phyloP scores from a whole-genome alignment of 2,113 vertebrate genomes.

The Sciurus niger region DNA sequence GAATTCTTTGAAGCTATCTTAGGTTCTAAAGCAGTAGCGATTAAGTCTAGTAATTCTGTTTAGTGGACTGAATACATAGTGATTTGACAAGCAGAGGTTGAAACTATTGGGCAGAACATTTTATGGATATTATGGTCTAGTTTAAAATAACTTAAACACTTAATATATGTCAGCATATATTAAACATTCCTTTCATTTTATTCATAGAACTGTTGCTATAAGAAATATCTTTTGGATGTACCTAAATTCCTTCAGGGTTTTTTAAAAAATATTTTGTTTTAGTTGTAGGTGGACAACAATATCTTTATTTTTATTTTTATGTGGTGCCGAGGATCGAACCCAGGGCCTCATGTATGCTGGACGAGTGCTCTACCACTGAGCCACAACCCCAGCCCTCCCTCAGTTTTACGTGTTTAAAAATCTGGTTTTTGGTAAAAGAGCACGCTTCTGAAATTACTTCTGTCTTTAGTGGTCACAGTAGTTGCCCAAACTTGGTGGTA shows the following conservation, averaged over 20 bases:
- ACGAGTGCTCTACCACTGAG: too few relatives aligned
- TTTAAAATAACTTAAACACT: neutral
- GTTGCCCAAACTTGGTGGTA: neutral
- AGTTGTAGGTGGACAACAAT: too few relatives aligned
- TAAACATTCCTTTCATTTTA: constrained; percentile 60
- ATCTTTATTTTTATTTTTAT: too few relatives aligned
- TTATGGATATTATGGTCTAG: neutral
- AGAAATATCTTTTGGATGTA: constrained; percentile 50
- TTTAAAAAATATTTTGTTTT: too few relatives aligned
- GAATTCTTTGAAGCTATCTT: neutral
- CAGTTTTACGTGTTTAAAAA: constrained; percentile 43
- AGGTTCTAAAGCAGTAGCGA: constrained; percentile 8
- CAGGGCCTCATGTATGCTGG: too few relatives aligned
- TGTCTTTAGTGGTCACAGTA: neutral
- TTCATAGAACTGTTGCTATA: constrained; percentile 42
- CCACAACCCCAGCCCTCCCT: neutral
- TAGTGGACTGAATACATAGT: constrained; percentile 25
- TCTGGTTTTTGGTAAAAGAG: constrained; percentile 15
- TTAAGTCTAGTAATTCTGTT: neutral
- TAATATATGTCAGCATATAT: neutral
- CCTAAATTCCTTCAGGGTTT: neutral
- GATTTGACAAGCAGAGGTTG: constrained; percentile 37
- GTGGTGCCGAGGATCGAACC: too few relatives aligned
- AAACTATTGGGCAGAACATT: constrained; percentile 39
- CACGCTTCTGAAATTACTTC: neutral